Base-by-base conservation (phyloP, 2,888 invertebrate species). In the Sinopyrophorus schimmeli region DNA sequence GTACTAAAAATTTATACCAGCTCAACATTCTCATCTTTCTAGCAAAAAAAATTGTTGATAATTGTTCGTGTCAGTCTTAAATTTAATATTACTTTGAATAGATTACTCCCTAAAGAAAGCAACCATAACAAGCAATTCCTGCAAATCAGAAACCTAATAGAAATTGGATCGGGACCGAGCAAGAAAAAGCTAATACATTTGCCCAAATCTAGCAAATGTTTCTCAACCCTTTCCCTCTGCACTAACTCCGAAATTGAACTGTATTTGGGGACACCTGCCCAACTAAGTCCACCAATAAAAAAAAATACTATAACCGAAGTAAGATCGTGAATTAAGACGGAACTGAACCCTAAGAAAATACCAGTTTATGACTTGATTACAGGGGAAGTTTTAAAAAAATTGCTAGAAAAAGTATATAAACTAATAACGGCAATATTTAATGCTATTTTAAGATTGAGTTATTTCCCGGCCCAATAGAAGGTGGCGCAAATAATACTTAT, bases 401-500 rank as follows among this genome's bases (percentile, higher is more conserved):
- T 28, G 5, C 28, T 14, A 28, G 3, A 16, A 5, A 28, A 12
- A n/a, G 28, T 6, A 5, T 9, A n/a, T 9, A 26, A 6, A 26
- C 9, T 26, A 9, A 6, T 26, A 10, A 26, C 28, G 14, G 10
- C 14, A 5, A 28, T 28, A 28, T 28, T 28, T 28, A 28, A 28
- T 9, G 28, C 28, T 11, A 28, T 28, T 5, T 14, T 28, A 28
- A 28, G 28, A 31, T 16, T 17, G 15, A 17, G 16, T 4, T 17
- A 31, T 16, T 31, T 31, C 31, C 16, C 31, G 17, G 31, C 16
- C 15, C 31, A 31, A 31, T 31, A 17, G 3, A 31, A 15, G 17
- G 16, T 27, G 11, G 27, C 27, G 3, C 15, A 31, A 31, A 31
- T 14, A 5, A 31, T 31, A 4, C 5, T 16, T 16, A 17, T 28